A percentile compares a stretch with the other conserved stretches of the same genome.
These are phyloP conservation scores for Ammodytes marinus DNA, from an alignment of 2,113 vertebrate genomes.

Conservation along the genomic window DNA sequence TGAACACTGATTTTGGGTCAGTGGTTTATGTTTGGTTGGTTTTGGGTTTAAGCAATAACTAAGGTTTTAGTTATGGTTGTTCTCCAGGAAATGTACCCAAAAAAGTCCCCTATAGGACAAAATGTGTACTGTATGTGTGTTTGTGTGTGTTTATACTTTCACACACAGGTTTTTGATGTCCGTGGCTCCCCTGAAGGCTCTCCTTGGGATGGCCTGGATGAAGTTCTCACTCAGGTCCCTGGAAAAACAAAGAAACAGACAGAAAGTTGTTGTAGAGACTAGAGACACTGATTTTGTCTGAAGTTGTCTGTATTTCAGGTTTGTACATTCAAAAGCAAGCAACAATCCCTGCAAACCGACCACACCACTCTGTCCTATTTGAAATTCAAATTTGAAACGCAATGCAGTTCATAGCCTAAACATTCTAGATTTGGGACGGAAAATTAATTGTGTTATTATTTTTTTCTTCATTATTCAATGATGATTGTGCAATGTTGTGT, in stretches of 20 bases:
- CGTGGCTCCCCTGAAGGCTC: slow-evolving; percentile 94
- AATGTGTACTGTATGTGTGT: neutral
- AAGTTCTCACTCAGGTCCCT: slow-evolving; percentile 97
- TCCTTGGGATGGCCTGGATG: slow-evolving; percentile 94
- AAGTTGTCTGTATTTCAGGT: neutral
- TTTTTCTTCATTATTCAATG: neutral
- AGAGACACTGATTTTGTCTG: neutral
- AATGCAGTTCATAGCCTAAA: too few species aligned
- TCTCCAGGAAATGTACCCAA: too few species aligned
- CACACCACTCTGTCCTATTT: neutral
- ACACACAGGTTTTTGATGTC: slow-evolving; percentile 97
- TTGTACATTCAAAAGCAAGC: neutral
- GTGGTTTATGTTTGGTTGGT: too few species aligned
- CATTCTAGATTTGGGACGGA: neutral
- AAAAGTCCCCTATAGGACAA: too few species aligned
- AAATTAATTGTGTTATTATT: neutral
- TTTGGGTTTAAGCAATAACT: too few species aligned
- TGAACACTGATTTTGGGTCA: too few species aligned
- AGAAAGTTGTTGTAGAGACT: neutral
- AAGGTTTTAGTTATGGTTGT: too few species aligned
- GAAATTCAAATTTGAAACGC: neutral
- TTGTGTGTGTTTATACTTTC: neutral
- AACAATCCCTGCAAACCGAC: neutral
- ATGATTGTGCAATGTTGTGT: neutral
- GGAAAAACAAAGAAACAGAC: slow-evolving; percentile 50